Base-by-base conservation (phyloP, 2,113 vertebrate species). In the Dromiciops gliroides region DNA sequence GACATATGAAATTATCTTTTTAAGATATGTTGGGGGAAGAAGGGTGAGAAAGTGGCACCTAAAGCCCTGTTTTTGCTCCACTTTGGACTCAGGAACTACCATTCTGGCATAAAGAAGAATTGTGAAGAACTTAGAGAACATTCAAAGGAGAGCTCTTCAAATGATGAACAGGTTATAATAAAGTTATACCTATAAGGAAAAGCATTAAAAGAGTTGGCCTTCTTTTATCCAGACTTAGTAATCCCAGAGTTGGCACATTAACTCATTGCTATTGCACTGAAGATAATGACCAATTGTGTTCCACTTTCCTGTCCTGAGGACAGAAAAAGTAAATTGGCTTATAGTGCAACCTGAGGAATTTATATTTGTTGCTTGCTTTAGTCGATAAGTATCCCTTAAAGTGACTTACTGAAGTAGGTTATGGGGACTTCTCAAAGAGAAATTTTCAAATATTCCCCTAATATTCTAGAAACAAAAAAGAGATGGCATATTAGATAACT, bases 51-150 rank as follows among this genome's bases (percentile, higher is more conserved):
- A 83, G 67, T 83, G 67, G 67, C 67, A 83, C 67, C 67, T 83
- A 83, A 83, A 83, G 67, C 67, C 67, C 67, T 83, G 67, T 83
- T 83, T 83, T 83, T 83, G 67, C 67, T 83, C 67, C 67, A 83
- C 67, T 83, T 83, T 83, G 67, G 67, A 83, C 67, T 83, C 67
- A 83, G n/a, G 67, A 83, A 83, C 67, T 83, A 83, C 67, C n/a
- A 83, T 44, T 83, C 67, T 44, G 67, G 67, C 67, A 44, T 83
- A 83, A 83, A 83, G 67, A 83, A 83, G 67, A 83, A 83, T 44
- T 83, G 37, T 83, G n/a, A 83, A 83, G 67, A 83, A 83, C 67
- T 83, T 83, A 83, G 67, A 83, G 67, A 83, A 83, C n/a, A 83
- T 83, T 83, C 19, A 83, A 83, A 83, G 67, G 67, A 83, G 67